phyloP scores from a whole-genome alignment of 2,888 invertebrate species.

The Leptarthrus brevirostris region DNA sequence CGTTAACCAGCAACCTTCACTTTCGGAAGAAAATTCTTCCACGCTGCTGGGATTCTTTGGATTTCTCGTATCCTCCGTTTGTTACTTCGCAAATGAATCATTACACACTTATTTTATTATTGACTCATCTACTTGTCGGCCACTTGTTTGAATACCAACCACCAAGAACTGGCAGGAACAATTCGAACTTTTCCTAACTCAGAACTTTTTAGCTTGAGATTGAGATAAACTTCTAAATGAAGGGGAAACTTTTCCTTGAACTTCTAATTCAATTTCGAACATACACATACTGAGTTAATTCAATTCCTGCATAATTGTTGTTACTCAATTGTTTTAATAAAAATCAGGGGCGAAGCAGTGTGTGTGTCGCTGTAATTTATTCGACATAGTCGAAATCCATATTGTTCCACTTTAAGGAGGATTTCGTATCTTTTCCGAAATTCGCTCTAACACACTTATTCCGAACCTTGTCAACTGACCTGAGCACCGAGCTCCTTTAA shows the following conservation, averaged over 20 bases:
- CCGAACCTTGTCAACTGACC: constrained; percentile 9
- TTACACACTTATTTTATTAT: constrained; percentile 39
- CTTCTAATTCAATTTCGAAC: constrained; percentile 36
- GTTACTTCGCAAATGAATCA: constrained; percentile 33
- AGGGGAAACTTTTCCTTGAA: constrained; percentile 12
- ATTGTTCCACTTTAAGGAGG: too few relatives aligned
- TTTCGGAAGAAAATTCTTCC: too few relatives aligned
- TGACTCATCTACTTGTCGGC: constrained; percentile 39
- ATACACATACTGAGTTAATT: constrained; percentile 26
- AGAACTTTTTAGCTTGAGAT: constrained; percentile 37
- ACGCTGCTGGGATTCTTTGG: not conserved
- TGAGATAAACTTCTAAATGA: constrained; percentile 38
- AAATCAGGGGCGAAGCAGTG: not conserved
- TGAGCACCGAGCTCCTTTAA: not conserved
- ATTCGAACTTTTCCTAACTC: constrained; percentile 8
- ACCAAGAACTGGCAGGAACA: not conserved
- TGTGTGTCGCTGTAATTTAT: too few relatives aligned
- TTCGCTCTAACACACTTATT: not conserved
- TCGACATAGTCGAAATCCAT: too few relatives aligned
- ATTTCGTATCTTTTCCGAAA: not conserved
- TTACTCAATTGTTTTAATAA: constrained; percentile 31
- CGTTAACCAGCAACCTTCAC: not conserved
- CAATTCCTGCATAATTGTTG: constrained; percentile 35
- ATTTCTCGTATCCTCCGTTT: constrained; percentile 18
- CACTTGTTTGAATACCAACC: constrained; percentile 31